A percentile compares a stretch with the other conserved stretches of the same genome.
Conservation (phyloP, 2,797 vertebrate genomes). For the Sternarchorhynchus goeldii region DNA sequence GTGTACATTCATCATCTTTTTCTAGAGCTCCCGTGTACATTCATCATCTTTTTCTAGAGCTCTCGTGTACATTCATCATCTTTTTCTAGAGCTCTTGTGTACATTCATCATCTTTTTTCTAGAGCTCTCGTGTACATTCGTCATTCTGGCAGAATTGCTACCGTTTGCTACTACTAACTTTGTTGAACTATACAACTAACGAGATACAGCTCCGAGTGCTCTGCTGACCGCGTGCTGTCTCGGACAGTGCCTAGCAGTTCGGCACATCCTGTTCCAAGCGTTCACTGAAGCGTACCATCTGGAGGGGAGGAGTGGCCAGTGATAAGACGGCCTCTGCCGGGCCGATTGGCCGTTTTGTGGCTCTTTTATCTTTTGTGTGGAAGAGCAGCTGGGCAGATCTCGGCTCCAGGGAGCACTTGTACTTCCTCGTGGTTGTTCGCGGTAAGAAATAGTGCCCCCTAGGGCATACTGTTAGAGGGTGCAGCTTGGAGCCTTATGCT, state of each 20-base stretch:
- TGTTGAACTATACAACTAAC: too few relatives aligned
- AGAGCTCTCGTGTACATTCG: background rate
- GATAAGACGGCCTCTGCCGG: constrained; percentile 34
- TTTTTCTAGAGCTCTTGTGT: background rate
- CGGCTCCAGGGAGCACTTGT: background rate
- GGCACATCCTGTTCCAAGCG: constrained; percentile 1
- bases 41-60: too few relatives aligned
- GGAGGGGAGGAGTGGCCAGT: constrained; percentile 22
- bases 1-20: background rate
- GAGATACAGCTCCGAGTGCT: background rate
- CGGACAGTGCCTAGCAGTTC: background rate
- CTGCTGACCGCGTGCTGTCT: background rate
- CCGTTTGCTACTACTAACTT: background rate
- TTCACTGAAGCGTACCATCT: constrained; percentile 23
- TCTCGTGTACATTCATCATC: background rate
- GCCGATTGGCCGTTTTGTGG: constrained; percentile 20
- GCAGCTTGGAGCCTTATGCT: background rate
- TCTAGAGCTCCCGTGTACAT: background rate
- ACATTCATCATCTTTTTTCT: too few relatives aligned
- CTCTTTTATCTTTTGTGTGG: constrained; percentile 29
- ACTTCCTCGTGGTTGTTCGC: background rate
- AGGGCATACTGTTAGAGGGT: background rate
- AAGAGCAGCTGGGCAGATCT: constrained; percentile 27
- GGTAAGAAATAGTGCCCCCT: background rate
- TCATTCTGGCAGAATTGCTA: background rate